These are phyloP conservation scores for Eudyptes chrysolophus DNA, from an alignment of 2,113 vertebrate species.

Conservation along the genomic window DNA sequence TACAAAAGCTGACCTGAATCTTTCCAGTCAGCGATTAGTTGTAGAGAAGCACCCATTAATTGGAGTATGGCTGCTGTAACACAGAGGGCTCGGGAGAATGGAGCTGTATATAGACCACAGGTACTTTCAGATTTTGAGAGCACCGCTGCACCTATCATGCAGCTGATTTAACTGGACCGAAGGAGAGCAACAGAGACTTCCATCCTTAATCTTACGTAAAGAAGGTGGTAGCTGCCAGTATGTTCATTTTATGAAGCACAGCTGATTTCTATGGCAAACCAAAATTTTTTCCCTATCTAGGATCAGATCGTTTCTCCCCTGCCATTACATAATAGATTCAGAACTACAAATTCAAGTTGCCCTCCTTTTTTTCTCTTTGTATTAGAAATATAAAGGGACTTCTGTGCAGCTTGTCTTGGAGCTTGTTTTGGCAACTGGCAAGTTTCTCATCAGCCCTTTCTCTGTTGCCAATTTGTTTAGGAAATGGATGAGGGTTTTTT, in stretches of 20 bases:
- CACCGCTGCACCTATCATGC: not conserved
- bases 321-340: not conserved
- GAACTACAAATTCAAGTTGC: no score
- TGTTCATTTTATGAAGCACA: not conserved
- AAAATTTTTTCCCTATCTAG: not conserved
- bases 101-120: not conserved
- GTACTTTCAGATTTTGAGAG: not conserved
- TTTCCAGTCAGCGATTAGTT: not conserved
- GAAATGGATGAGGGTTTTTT: not conserved
- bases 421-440: not conserved
- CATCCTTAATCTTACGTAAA: not conserved
- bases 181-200: not conserved
- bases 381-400: not conserved
- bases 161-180: not conserved
- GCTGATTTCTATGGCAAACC: not conserved
- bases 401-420: not conserved
- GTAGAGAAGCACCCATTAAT: not conserved
- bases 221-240: not conserved
- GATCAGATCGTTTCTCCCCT: not conserved
- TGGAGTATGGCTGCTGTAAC: not conserved
- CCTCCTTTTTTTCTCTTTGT: not conserved
- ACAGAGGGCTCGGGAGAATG: not conserved
- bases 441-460: not conserved
- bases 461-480: not conserved
- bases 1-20: not conserved